Base-by-base conservation (phyloP, 2,888 invertebrate species). In the Watsonalla binaria region DNA sequence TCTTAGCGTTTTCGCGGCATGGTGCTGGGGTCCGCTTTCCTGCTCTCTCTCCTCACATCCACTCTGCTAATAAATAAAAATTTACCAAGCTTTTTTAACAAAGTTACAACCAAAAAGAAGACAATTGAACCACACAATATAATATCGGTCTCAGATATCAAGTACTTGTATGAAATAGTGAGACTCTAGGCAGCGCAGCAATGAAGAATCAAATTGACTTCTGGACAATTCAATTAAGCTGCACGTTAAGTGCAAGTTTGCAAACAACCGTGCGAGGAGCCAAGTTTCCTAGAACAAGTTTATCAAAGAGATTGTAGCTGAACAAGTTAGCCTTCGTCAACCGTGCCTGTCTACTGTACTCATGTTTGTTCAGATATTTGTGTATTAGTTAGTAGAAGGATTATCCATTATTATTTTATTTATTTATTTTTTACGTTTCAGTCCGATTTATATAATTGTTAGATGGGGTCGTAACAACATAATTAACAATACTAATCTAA, bases 151-250 rank as follows among this genome's bases (percentile, higher is more conserved):
- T 42, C 11, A 8, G 11, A 11, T 11, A 49, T 49, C 37, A 37
- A 35, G 49, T 49, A 15, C 11, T 14, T 49, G 15, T 49, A 49
- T 15, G 39, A 37, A 49, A 49, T 49, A 46, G 45, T 49, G 46
- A 46, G 51, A 56, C 56, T 56, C 60, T 54, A 53, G 48, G 49
- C 14, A 69, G 65, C 68, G 63, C 61, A 61, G 65, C 72, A 71
- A 68, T 70, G 79, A 80, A 82, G 81, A 82, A 83, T 81, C 78
- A 76, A 84, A 86, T 84, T 79, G 84, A 86, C 86, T 87, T 82
- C 81, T 76, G 78, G 84, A 83, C 82, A 81, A 88, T 89, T 86
- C 85, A 90, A 89, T 89, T 89, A 88, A 80, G 81, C 66, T 78
- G 75, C 76, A 82, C 78, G 84, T 80, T 85, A 84, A 87, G 85